Base-by-base conservation (phyloP, 2,113 vertebrate species). In the mouse (Mus musculus) region DNA sequence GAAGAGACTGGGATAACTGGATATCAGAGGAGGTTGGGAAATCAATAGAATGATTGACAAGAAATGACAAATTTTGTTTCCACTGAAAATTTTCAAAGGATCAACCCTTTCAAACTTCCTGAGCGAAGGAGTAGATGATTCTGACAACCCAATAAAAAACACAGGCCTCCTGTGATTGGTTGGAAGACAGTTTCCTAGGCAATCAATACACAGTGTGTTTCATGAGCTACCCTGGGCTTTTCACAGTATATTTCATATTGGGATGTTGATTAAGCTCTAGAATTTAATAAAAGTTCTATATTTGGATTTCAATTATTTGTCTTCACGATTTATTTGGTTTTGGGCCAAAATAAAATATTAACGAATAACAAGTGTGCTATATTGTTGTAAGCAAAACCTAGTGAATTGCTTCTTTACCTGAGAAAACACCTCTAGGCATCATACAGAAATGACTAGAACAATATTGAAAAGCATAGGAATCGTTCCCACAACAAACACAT, bases 231-330 rank as follows among this genome's bases (percentile, higher is more conserved):
- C 78, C 22, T 90, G 67, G 69, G 72, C 67, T 67, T 84, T 78
- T 42, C 72, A 73, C 36, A 33, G 71, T 67, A 26, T 88, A 82
- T 54, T 28, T 77, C n/a, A 80, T 49, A 84, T 69, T 88, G 52
- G 46, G 89, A 85, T 92, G 46, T n/a, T 81, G 52, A 52, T 36
- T 91, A 63, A 72, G 82, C 94, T 95, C 22, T 94, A n/a, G 59
- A 67, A 94, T 80, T 88, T 87, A 91, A 94, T 89, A 95, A 78
- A 91, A 86, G 33, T 92, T 95, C 93, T 90, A 87, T 78, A 81
- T 92, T 20, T 9, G 73, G 24, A 75, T 69, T 28, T 95, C 76
- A 90, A 52, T 92, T 96, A 88, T 85, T 95, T 96, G 8, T 88
- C 26, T 97, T 89, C 69, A 20, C 6, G 56, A 14, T 89, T 96